Evolutionary conservation across 2,113 vertebrate genomes (phyloP), one percentile per base, ranked within the genome.

Genomic region (Strigops habroptila): DNA sequence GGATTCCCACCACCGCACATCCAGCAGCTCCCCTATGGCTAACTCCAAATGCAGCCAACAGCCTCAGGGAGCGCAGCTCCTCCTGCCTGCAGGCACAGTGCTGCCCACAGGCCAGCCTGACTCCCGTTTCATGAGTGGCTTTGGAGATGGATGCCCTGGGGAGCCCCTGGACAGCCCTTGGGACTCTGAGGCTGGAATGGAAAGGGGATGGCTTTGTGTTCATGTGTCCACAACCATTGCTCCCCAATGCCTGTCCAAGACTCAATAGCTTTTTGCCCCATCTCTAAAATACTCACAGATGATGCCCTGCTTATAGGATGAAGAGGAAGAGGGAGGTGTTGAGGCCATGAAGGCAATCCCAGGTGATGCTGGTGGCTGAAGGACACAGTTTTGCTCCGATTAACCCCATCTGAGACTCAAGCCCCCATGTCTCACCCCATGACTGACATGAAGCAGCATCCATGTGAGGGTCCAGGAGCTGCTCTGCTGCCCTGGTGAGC

Each of bases 401-500:
- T 13, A 49, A 11, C n/a, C 53, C 49, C 46, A 86, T 10, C 8
- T 79, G 57, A 60, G 52, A 31, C 5, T 4, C 43, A 82, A 69
- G 6, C 23, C 24, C 24, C 51, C 18, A 0, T 4, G 6, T 37
- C 37, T 81, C 41, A 35, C 8, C 21, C 33, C 33, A 23, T 2
- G 23, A 27, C 23, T 1, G 5, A 49, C 22, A 43, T 1, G 1
- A 62, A 59, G 13, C 1, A 0, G 9, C 41, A 23, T 25, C 7
- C 57, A 33, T 37, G 4, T 0, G 3, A 43, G n/a, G 24, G 7
- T 41, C 6, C 24, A 12, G 60, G 75, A 82, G n/a, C 37, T 76
- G 37, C 48, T 28, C 21, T 43, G 43, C 64, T 77, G 10, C 57
- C 23, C 23, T 8, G 1, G 16, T 24, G 62, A 24, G 52, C 1